A percentile compares a stretch with the other conserved stretches of the same genome.
phyloP scores from a whole-genome alignment of 2,888 invertebrate species.

The Clunio marinus region DNA sequence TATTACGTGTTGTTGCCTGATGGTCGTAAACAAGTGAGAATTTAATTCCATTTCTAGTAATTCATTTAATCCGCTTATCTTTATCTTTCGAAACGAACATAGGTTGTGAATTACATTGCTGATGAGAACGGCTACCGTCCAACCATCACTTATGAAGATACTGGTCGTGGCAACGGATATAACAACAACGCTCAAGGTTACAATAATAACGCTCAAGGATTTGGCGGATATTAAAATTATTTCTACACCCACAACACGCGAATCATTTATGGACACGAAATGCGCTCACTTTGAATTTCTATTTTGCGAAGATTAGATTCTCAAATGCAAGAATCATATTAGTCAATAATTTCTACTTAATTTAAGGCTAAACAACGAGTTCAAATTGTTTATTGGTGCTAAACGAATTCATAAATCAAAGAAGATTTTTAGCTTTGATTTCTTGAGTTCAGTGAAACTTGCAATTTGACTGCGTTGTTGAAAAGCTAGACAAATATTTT shows the following conservation, averaged over 20 bases:
- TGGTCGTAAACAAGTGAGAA: conserved; percentile 59
- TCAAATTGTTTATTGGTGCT: not conserved
- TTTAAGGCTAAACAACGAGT: conserved; percentile 3
- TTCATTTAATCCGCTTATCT: no score
- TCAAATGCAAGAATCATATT: conserved; percentile 5
- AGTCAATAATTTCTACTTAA: conserved; percentile 1
- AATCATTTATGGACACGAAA: not conserved
- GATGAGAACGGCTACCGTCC: conserved; percentile 65
- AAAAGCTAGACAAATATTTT: not conserved
- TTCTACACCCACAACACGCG: not conserved
- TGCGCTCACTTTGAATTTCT: not conserved
- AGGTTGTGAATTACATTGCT: conserved; percentile 67
- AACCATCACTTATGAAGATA: conserved; percentile 63
- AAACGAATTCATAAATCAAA: not conserved
- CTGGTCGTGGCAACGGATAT: conserved; percentile 47
- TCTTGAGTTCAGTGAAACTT: not conserved
- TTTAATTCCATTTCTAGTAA: not conserved
- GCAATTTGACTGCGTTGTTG: conserved; percentile 1
- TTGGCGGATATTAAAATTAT: conserved; percentile 40
- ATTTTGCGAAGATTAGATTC: not conserved
- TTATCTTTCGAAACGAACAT: conserved; percentile 42
- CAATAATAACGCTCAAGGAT: conserved; percentile 41
- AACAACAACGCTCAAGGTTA: conserved; percentile 41
- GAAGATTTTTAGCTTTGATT: no score
- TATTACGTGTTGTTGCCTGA: conserved; percentile 66